phyloP scores from a whole-genome alignment of 2,888 invertebrate genomes.

The Mesorhabditis spiculigera region DNA sequence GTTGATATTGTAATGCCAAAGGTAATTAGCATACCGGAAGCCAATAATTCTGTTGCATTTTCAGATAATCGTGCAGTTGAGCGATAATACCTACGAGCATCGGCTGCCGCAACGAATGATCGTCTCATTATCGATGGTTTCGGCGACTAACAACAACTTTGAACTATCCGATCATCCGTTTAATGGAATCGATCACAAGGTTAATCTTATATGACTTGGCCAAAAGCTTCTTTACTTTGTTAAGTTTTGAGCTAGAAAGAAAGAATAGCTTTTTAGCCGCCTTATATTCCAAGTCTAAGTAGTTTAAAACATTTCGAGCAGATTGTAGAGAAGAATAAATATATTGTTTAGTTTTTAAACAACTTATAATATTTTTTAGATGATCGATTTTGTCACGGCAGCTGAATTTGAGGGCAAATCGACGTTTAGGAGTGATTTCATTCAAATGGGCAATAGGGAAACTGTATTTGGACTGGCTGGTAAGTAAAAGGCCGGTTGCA shows the following conservation, averaged over 20 bases:
- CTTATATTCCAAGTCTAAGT: no score
- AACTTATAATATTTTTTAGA: neutral
- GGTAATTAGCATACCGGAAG: slow-evolving; percentile 64
- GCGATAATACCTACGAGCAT: slow-evolving; percentile 18
- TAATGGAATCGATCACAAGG: no score
- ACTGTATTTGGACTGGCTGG: slow-evolving; percentile 13
- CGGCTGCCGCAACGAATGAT: slow-evolving; percentile 25
- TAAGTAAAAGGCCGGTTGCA: neutral
- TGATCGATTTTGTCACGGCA: slow-evolving; percentile 13
- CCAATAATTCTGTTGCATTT: slow-evolving; percentile 3
- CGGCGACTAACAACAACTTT: slow-evolving; percentile 7
- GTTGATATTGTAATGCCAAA: slow-evolving; percentile 89
- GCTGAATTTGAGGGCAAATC: slow-evolving; percentile 10
- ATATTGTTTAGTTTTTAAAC: no score
- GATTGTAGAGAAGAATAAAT: no score
- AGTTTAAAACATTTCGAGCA: no score
- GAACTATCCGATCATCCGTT: neutral
- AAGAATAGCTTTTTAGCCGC: no score
- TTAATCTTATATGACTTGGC: no score
- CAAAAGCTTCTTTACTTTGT: no score
- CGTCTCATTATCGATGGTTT: slow-evolving; percentile 19
- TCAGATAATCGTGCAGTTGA: slow-evolving; percentile 22
- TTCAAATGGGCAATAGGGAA: slow-evolving; percentile 11
- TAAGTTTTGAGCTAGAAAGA: no score
- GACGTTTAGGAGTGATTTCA: slow-evolving; percentile 11